A percentile compares a stretch with the other conserved stretches of the same genome.
phyloP scores from a whole-genome alignment of 2,113 vertebrate genomes.

The Channa argus region DNA sequence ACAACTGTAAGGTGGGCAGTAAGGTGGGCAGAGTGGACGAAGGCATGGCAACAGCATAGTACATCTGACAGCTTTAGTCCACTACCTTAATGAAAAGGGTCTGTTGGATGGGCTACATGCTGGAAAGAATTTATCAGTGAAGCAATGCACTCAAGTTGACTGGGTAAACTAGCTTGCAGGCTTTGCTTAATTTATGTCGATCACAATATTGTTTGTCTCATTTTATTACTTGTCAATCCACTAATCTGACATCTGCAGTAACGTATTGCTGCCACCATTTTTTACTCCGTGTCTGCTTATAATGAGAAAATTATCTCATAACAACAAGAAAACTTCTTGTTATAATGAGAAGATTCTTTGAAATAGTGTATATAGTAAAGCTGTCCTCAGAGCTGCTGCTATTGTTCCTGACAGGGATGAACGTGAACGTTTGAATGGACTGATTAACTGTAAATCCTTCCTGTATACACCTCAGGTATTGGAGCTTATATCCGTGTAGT shows the following conservation, averaged over 20 bases:
- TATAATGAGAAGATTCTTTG: too few relatives aligned
- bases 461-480: too few relatives aligned
- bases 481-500: too few relatives aligned
- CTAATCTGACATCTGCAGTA: neutral
- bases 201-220: neutral
- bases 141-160: neutral
- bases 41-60: neutral
- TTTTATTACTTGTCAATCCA: neutral
- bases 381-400: too few relatives aligned
- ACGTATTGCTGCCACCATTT: too few relatives aligned
- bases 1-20: neutral
- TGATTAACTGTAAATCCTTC: too few relatives aligned
- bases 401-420: too few relatives aligned
- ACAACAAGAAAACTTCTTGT: too few relatives aligned
- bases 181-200: neutral
- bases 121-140: neutral
- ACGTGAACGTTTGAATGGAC: too few relatives aligned
- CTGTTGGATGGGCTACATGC: neutral
- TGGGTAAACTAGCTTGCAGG: neutral
- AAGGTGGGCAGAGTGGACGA: neutral
- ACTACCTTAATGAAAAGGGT: neutral
- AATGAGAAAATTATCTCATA: too few relatives aligned
- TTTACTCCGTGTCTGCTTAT: too few relatives aligned
- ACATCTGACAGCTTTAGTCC: neutral
- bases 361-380: too few relatives aligned